Evolutionary conservation across 2,113 vertebrate species (phyloP).

Genomic region (Ictalurus furcatus): DNA sequence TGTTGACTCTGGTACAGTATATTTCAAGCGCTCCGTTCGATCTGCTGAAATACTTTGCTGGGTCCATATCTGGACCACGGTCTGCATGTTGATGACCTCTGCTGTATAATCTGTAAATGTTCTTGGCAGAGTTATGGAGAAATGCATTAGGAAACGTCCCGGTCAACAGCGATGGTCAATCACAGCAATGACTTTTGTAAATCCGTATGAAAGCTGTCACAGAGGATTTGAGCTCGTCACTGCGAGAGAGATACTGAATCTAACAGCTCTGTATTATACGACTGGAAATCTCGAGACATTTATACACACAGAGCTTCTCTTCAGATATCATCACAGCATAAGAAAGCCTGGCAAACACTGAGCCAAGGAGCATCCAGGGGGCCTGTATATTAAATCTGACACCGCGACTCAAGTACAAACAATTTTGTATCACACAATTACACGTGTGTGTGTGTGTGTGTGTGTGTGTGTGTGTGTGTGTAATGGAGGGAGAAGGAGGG

Average conservation of each 20-base stretch:
- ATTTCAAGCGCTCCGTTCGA: neutral
- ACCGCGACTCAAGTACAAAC: slow-evolving; percentile 11
- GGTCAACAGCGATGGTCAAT: slow-evolving; percentile 2
- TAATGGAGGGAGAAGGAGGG: neutral
- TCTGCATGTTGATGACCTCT: neutral
- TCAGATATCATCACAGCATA: slow-evolving; percentile 2
- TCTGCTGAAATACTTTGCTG: neutral
- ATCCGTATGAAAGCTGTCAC: neutral
- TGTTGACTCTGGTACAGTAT: neutral
- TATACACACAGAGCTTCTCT: neutral
- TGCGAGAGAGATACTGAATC: neutral
- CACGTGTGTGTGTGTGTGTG: neutral
- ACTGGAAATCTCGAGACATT: neutral
- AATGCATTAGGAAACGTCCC: neutral
- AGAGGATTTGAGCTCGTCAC: neutral
- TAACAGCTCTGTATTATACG: neutral
- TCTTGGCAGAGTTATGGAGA: neutral
- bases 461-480: slow-evolving; percentile 24
- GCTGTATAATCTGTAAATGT: neutral
- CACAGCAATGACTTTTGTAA: slow-evolving; percentile 7
- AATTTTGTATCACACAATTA: slow-evolving; percentile 7
- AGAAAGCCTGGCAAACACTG: neutral
- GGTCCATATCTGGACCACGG: neutral
- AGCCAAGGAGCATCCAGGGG: slow-evolving; percentile 7
- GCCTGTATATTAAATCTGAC: slow-evolving; percentile 17